Evolutionary conservation across 2,797 vertebrate species (phyloP), one percentile per base, ranked within the genome.

Genomic region (Gymnoscopelus microlampas): DNA sequence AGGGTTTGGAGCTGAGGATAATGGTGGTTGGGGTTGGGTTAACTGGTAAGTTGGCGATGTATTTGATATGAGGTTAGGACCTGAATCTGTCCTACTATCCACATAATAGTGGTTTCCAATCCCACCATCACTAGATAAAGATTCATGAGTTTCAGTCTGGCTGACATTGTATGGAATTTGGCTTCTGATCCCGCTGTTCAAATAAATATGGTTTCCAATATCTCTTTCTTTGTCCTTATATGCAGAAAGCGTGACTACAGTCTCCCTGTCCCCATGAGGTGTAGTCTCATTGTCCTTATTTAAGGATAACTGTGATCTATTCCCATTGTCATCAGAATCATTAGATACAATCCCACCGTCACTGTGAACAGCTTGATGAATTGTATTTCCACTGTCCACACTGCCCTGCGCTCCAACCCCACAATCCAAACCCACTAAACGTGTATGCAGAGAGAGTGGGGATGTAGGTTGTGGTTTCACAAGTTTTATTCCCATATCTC

Each of bases 181-280:
- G 32, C 19, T 80, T 15, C 67, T 61, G 14, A 5, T 61, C 53
- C 4, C 64, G 5, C 68, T 7, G 39, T 76, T 81, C 67, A 71
- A 81, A 85, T 69, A 50, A 83, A 74, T 63, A 80, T 82, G 69
- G 76, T 74, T 53, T 79, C 54, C 71, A 64, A 66, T 75, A 66
- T 71, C 75, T 69, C 63, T 73, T 78, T 73, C 75, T 3, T 8
- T 51, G 14, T 51, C 50, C n/a, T 15, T 15, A 13, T 51, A 15
- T 13, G 14, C 13, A 13, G 50, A 15, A 15, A 51, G 3, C 50
- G 7, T 14, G 50, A 15, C 3, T 51, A 13, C 50, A 51, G n/a
- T 51, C 13, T 15, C 50, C n/a, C 4, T 13, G 39, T 60, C 5
- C 9, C 59, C 68, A 50, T 50, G 78, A 71, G 66, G 71, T 78